Conservation (phyloP, 2,113 vertebrate species). For the Bettongia penicillata region DNA sequence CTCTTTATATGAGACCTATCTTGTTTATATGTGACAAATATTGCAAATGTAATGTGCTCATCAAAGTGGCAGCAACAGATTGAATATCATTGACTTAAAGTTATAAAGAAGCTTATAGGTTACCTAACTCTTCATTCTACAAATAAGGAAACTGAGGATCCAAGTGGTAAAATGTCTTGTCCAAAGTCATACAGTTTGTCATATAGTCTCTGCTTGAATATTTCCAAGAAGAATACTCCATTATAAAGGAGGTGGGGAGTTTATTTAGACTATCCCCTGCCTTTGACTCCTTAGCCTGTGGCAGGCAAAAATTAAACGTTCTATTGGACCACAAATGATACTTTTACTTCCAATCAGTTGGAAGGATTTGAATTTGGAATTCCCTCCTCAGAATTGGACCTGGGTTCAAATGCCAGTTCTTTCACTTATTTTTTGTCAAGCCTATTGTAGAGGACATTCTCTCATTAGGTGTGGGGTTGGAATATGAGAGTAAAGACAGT, state of each 20-base stretch:
- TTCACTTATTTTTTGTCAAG: neutral
- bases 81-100: neutral
- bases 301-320: neutral
- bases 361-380: neutral
- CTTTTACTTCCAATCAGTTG: neutral
- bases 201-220: neutral
- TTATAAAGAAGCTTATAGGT: neutral
- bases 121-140: neutral
- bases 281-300: neutral
- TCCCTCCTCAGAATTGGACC: too few relatives aligned
- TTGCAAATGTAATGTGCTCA: neutral
- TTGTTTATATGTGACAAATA: neutral
- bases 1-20: neutral
- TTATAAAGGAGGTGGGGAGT: neutral
- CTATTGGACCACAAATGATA: neutral
- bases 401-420: neutral
- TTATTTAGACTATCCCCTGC: neutral
- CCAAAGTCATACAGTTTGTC: neutral
- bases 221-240: neutral
- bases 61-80: too few relatives aligned
- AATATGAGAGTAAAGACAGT: neutral
- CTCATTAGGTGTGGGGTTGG: neutral
- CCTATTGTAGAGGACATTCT: neutral
- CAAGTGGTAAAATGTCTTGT: neutral
- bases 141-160: neutral